Base-by-base conservation (phyloP, 2,113 vertebrate genomes). In the Marcusenius ussheri region DNA sequence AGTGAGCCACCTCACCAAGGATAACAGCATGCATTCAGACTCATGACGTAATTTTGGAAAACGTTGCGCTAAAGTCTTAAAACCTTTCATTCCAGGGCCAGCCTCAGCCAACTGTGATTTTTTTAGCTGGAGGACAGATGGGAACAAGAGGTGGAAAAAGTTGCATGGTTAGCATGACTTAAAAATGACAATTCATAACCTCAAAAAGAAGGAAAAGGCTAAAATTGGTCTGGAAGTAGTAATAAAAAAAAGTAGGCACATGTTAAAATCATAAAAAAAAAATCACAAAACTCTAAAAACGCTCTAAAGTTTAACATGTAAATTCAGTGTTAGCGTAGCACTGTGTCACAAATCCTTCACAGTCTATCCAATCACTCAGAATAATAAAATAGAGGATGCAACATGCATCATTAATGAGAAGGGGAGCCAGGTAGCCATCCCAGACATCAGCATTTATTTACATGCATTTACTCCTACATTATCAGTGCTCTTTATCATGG, bases 11-110 rank as follows among this genome's bases (percentile, higher is more conserved):
- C 91, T 97, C 13, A 95, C 94, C 0, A 97, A 97, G 91, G 94
- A 95, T 90, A 98, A 97, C 88, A 95, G 95, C 94, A 97, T 97
- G 97, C 17, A 95, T 96, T 88, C 96, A 98, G 58, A 95, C 95
- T 27, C 96, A 97, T 0, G 97, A 98, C 0, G 97, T 97, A 89
- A 93, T 95, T 58, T 24, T 85, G 5, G 3, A 88, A 84, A 42
- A 85, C 13, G 24, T 53, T 66, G 35, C 49, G 17, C 49, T 47
- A 13, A 53, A 47, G 47, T 87, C 47, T 35, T 31, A 50, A 83
- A 83, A 83, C 17, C 15, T 45, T 89, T 89, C 39, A 83, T 56
- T 89, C 66, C 77, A n/a, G 70, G 27, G 62, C 8, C 49, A 80
- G 42, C 8, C 21, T 53, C 19, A 51, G 47, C n/a, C 45, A 4